Conservation (phyloP, 2,113 vertebrate species). For the Ptychochromis oligacanthus region DNA sequence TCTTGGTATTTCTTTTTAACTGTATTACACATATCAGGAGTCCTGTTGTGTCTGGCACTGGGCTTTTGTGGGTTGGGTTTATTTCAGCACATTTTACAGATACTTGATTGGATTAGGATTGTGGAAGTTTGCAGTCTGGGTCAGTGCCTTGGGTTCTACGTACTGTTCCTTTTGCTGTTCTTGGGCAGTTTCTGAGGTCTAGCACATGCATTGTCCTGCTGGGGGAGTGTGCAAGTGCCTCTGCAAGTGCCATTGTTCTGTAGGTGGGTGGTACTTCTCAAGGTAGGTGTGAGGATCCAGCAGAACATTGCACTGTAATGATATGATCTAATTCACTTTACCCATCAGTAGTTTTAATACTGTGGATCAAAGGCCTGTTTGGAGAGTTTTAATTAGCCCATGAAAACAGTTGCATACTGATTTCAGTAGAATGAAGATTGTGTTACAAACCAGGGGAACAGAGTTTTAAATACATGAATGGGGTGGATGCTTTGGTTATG, state of each 20-base stretch:
- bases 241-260: not conserved
- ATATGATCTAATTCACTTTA: not conserved
- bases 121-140: no score
- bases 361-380: not conserved
- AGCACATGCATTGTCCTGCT: no score
- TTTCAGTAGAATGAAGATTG: not conserved
- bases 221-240: no score
- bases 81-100: no score
- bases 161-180: no score
- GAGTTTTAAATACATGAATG: fast-evolving
- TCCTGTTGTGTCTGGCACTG: no score
- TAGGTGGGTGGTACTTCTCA: not conserved
- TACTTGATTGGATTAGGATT: no score
- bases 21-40: no score
- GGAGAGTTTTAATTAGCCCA: not conserved
- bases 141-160: no score
- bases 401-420: not conserved
- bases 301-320: not conserved
- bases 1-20: no score
- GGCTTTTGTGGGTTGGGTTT: no score
- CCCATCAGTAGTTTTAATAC: not conserved
- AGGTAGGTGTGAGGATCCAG: not conserved
- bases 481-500: not conserved
- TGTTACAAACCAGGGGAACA: not conserved
- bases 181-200: no score